Percentiles rank a stretch among this genome's conserved stretches.
Evolutionary conservation across 2,888 invertebrate species (phyloP).

Genomic region (Trissolcus japonicus): DNA sequence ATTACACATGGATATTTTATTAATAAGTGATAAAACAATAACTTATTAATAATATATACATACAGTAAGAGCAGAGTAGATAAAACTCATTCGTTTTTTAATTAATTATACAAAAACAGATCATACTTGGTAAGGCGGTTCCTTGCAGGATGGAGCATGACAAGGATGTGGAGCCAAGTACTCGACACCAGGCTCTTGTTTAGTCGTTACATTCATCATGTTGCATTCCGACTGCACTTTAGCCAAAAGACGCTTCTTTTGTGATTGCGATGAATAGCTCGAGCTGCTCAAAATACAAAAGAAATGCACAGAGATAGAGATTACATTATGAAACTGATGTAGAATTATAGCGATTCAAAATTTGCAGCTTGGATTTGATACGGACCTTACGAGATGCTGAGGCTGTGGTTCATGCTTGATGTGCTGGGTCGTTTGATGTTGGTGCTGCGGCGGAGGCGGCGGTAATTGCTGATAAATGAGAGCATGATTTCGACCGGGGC

Average conservation of each 20-base stretch:
- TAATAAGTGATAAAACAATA: too few relatives aligned
- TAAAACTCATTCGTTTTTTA: too few relatives aligned
- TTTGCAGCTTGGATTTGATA: neutral
- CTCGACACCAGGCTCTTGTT: slow-evolving; percentile 80
- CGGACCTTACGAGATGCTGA: slow-evolving; percentile 72
- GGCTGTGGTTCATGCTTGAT: slow-evolving; percentile 80
- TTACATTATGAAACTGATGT: too few relatives aligned
- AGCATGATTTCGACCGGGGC: slow-evolving; percentile 78
- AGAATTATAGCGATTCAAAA: neutral
- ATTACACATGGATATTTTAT: slow-evolving; percentile 15
- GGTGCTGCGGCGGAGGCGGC: slow-evolving; percentile 71
- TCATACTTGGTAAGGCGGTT: slow-evolving; percentile 75
- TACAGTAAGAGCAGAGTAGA: too few relatives aligned
- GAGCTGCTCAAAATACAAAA: slow-evolving; percentile 62
- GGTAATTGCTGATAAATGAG: slow-evolving; percentile 68
- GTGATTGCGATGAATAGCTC: slow-evolving; percentile 83
- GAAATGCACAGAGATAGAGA: too few relatives aligned
- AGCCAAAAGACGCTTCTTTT: slow-evolving; percentile 92
- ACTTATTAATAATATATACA: too few relatives aligned
- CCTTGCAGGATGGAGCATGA: slow-evolving; percentile 78
- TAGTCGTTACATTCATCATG: slow-evolving; percentile 79
- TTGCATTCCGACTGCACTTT: slow-evolving; percentile 89
- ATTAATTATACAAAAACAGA: neutral
- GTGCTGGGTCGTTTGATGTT: slow-evolving; percentile 72
- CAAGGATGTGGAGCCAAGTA: slow-evolving; percentile 76